Evolutionary conservation across 2,797 vertebrate genomes (phyloP), one percentile per base, ranked within the genome.

Genomic region (Apogon hyalosoma): DNA sequence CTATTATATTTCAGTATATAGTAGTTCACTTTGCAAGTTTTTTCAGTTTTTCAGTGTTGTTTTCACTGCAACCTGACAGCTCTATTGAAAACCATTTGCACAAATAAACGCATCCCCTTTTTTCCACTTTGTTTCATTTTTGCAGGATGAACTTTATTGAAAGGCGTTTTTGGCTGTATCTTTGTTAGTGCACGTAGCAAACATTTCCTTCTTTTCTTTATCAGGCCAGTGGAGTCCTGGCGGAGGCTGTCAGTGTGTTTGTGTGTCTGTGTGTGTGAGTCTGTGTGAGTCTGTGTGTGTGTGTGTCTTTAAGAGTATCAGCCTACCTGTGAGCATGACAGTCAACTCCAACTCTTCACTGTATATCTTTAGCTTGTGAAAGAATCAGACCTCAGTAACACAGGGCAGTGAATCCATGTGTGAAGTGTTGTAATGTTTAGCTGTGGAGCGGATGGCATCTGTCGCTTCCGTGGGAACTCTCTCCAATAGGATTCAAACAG

Each of bases 231-330:
- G 5, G 18, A 36, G 19, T 41, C 15, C 16, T 19, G 36, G 21
- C 42, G 31, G 46, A 43, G 49, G 38, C 31, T 62, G 31, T 21
- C 40, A 16, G 49, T n/a, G n/a, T n/a, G n/a, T n/a, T n/a, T n/a
- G n/a, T n/a, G n/a, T n/a, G n/a, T n/a, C n/a, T n/a, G n/a, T n/a
- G n/a, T n/a, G n/a, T n/a, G n/a, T n/a, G n/a, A n/a, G n/a, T n/a
- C n/a, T 21, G 19, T 21, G 19, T 21, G 19, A 72, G 57, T 71
- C 42, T 62, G 11, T 67, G 31, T 47, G 86, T 80, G 77, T 40
- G 54, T 91, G 77, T 85, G 59, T 80, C 86, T 92, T 91, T 91
- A 92, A 92, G 88, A 87, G 78, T 39, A 76, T 3, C 81, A 79
- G 78, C 71, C 84, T 89, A 91, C 90, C 90, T 91, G 87, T 79